Evolutionary conservation across 1,140 invertebrate species (phyloP).

Genomic region (Orchestia grillus): DNA sequence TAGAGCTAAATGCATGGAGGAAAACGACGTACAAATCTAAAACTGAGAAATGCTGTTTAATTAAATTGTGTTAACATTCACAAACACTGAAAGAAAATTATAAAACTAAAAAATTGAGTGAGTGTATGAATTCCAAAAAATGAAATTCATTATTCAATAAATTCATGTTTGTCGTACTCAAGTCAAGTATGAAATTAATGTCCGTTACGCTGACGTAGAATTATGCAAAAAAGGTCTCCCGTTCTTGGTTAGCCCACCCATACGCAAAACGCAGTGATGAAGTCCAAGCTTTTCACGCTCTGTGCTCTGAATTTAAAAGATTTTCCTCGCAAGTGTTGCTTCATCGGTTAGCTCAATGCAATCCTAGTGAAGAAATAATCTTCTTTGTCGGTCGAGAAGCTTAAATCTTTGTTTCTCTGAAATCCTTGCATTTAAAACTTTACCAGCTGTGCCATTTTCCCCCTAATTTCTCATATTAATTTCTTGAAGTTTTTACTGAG

Average conservation of each 20-base stretch:
- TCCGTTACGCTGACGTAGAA: not conserved
- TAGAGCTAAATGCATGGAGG: no score
- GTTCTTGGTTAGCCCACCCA: not conserved
- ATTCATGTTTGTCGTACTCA: no score
- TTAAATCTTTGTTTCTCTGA: not conserved
- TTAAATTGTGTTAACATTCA: no score
- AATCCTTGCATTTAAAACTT: not conserved
- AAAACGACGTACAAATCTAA: no score
- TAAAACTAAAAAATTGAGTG: no score
- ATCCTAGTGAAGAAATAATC: not conserved
- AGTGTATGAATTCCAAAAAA: not conserved
- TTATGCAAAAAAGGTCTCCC: not conserved
- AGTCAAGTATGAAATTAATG: not conserved
- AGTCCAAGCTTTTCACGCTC: not conserved
- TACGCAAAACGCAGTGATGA: not conserved
- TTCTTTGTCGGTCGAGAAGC: not conserved
- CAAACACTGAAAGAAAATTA: no score
- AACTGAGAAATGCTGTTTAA: no score
- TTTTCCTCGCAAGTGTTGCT: not conserved
- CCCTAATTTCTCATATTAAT: no score
- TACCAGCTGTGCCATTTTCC: not conserved
- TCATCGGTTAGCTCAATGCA: not conserved
- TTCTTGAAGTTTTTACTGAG: no score
- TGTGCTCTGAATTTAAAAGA: not conserved
- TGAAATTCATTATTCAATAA: no score